Evolutionary conservation across 2,113 vertebrate species (phyloP).

Genomic region (Pelecanus crispus): DNA sequence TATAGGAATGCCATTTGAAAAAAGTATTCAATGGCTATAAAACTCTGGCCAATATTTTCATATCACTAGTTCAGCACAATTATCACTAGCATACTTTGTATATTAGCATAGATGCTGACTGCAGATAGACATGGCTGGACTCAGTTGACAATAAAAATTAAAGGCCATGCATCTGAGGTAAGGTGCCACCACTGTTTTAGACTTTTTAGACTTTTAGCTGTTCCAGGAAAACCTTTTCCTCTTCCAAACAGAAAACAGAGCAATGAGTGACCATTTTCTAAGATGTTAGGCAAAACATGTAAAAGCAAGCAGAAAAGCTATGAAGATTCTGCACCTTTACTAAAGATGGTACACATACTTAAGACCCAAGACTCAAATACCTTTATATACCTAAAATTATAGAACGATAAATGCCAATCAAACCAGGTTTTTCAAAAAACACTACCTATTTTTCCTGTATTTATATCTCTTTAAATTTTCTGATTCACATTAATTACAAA

Average conservation of each 20-base stretch:
- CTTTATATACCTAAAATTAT: not conserved
- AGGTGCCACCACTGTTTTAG: not conserved
- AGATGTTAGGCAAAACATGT: not conserved
- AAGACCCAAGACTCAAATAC: not conserved
- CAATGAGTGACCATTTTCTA: not conserved
- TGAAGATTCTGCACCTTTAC: not conserved
- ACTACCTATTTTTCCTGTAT: not conserved
- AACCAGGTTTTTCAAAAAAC: not conserved
- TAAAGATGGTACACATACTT: not conserved
- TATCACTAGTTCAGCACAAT: not conserved
- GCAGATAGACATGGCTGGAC: not conserved
- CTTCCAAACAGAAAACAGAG: not conserved
- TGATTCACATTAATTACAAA: not conserved
- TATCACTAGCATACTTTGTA: not conserved
- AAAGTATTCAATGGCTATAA: not conserved
- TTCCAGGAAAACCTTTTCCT: not conserved
- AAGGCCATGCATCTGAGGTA: rapidly evolving
- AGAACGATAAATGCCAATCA: not conserved
- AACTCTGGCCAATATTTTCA: not conserved
- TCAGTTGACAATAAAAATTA: not conserved
- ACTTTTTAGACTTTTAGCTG: not conserved
- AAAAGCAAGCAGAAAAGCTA: not conserved
- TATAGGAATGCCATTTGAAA: not conserved
- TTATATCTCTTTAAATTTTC: not conserved
- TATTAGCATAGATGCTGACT: not conserved